Evolutionary conservation across 2,888 invertebrate genomes (phyloP).

Genomic region (Epistrophella euchroma): DNA sequence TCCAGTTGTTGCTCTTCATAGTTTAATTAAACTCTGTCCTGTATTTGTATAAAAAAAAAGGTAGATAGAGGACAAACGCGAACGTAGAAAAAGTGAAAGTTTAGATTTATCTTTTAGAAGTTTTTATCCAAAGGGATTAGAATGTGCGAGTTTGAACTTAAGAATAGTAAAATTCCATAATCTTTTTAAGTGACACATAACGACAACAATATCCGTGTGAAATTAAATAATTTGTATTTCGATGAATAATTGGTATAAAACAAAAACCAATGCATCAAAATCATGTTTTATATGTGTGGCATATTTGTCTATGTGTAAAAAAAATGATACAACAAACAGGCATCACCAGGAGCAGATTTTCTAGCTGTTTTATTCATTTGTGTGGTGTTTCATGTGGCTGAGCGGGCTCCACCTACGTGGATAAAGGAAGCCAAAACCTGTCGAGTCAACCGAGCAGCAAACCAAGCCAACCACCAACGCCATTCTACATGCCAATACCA

Average conservation of each 20-base stretch:
- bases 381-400: constrained; percentile 65
- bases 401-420: constrained; percentile 41
- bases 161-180: too few species aligned
- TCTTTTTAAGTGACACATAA: too few species aligned
- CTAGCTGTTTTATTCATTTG: constrained; percentile 72
- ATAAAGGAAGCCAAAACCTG: constrained; percentile 26
- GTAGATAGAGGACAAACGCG: too few species aligned
- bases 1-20: too few species aligned
- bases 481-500: neutral
- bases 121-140: too few species aligned
- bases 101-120: too few species aligned
- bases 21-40: too few species aligned
- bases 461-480: constrained; percentile 37
- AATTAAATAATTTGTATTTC: too few species aligned
- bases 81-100: too few species aligned
- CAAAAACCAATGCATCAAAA: neutral
- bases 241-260: neutral
- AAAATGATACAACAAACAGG: neutral
- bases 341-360: constrained; percentile 64
- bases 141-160: too few species aligned
- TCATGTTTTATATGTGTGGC: neutral
- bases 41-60: too few species aligned
- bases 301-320: neutral
- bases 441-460: constrained; percentile 53
- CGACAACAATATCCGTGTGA: too few species aligned